Conservation (phyloP, 2,888 invertebrate species). For the Tetrapedia diversipes region DNA sequence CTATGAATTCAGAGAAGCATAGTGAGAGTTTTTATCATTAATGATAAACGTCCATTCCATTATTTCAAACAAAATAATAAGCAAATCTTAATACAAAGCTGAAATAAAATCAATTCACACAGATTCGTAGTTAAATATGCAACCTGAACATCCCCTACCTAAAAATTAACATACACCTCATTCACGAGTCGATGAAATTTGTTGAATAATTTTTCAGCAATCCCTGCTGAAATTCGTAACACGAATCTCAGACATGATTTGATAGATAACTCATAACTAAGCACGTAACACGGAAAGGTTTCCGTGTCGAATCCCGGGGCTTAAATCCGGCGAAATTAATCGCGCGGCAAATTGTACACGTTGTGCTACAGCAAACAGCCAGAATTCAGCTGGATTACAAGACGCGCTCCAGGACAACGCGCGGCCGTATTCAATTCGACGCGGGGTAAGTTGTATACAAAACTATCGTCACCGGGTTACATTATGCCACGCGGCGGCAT, state of each 20-base stretch:
- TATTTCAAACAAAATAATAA: too few relatives aligned
- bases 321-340: not conserved
- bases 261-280: not conserved
- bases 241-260: not conserved
- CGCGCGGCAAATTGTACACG: not conserved
- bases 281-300: not conserved
- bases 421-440: not conserved
- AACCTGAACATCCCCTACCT: too few relatives aligned
- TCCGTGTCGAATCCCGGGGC: too few relatives aligned
- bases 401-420: not conserved
- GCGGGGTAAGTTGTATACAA: conserved; percentile 23
- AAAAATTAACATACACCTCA: too few relatives aligned
- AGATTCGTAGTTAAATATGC: too few relatives aligned
- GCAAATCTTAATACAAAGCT: too few relatives aligned
- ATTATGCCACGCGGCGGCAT: not conserved
- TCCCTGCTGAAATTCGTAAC: too few relatives aligned
- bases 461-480: conserved; percentile 28
- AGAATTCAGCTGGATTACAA: not conserved
- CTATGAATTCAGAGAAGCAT: too few relatives aligned
- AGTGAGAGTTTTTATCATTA: too few relatives aligned
- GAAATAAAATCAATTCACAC: too few relatives aligned
- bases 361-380: not conserved
- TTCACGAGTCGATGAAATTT: too few relatives aligned
- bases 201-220: not conserved
- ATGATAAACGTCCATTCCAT: too few relatives aligned